Evolutionary conservation across 2,888 invertebrate genomes (phyloP).

Genomic region (Polyploca ridens): DNA sequence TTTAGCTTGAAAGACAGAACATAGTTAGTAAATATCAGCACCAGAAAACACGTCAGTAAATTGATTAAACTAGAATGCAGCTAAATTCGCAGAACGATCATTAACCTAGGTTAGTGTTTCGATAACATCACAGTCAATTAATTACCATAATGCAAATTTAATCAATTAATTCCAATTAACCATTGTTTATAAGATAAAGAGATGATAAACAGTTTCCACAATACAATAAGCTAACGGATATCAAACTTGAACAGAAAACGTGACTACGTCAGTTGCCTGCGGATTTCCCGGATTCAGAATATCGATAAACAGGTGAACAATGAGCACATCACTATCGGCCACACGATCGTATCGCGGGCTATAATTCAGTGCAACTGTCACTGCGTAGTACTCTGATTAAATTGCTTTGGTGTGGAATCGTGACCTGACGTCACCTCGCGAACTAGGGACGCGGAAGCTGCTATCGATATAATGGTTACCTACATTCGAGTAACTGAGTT

Average conservation of each 20-base stretch:
- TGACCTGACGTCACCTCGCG: conserved; percentile 65
- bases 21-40: background rate
- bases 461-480: conserved; percentile 20
- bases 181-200: conserved; percentile 7
- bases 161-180: background rate
- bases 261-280: background rate
- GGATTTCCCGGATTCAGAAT: conserved; percentile 18
- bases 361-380: conserved; percentile 65
- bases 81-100: background rate
- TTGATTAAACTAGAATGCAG: background rate
- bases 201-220: conserved; percentile 8
- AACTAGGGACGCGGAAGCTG: conserved; percentile 29
- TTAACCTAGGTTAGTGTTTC: background rate
- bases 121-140: background rate
- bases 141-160: background rate
- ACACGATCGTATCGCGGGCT: conserved; percentile 35
- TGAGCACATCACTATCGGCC: conserved; percentile 37
- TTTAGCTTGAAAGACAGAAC: background rate
- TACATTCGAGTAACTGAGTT: background rate
- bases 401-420: conserved; percentile 61
- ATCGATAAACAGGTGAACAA: conserved; percentile 36
- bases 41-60: background rate
- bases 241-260: background rate
- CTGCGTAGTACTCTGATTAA: conserved; percentile 59
- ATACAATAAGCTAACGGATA: conserved; percentile 6